Base-by-base conservation (phyloP, 2,888 invertebrate genomes). In the Gerris lacustris region DNA sequence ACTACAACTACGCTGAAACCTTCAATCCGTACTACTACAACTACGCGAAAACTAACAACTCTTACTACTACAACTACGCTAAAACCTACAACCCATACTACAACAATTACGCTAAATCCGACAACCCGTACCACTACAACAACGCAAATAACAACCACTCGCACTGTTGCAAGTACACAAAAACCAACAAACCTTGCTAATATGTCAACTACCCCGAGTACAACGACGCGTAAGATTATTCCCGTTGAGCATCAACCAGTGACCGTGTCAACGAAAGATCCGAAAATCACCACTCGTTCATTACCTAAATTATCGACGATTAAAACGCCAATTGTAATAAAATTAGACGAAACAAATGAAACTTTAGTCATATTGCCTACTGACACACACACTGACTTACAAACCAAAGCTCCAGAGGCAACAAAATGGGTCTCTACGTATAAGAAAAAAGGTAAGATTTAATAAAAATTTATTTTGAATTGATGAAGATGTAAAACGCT, bases 361-460 rank as follows among this genome's bases (percentile, higher is more conserved):
- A 15, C 9, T 11, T 55, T 55, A 11, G 15, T 15, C 15, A 55
- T 11, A 55, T 55, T 55, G 5, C 55, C 2, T 11, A 66, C 45
- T 69, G 66, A 64, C 45, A 63, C 64, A 64, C 64, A 64, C 45
- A 69, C 69, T 69, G 63, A 69, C 45, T 69, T 64, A 64, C 64
- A 64, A 69, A 64, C 31, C 64, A 69, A 43, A n/a, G 45, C 31
- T 17, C 11, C 17, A 31, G 15, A 18, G 18, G 31, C 70, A 31
- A 45, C 17, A 44, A 72, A 69, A 63, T 72, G 69, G 71, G 71
- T 66, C 45, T 69, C 72, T 11, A 71, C 67, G 11, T 72, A 71
- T 62, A 72, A 71, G 68, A 69, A 63, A n/a, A 71, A 67, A 71
- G 72, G 72, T 72, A 71, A 69, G 69, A 55, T 31, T 31, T 31